phyloP scores from a whole-genome alignment of 2,113 vertebrate species.

The Mormoops blainvillei region DNA sequence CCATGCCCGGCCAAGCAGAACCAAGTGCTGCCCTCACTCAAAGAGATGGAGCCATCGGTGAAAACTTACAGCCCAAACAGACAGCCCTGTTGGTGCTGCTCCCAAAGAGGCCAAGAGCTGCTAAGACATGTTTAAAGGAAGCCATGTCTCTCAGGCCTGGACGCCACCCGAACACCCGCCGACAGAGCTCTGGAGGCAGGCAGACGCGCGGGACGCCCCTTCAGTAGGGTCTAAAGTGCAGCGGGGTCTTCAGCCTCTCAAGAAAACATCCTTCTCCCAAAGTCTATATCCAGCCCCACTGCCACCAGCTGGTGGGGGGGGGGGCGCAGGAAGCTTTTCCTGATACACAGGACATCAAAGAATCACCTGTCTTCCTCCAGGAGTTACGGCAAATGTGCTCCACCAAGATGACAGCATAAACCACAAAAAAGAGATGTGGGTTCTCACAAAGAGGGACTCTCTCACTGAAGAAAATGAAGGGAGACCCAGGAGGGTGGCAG shows the following conservation, averaged over 20 bases:
- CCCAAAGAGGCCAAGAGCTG: accelerated
- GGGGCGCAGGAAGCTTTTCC: not conserved
- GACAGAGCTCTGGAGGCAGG: not conserved
- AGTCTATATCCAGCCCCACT: accelerated
- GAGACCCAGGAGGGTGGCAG: not conserved
- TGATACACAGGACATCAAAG: not conserved
- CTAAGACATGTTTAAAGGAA: not conserved
- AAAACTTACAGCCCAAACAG: not conserved
- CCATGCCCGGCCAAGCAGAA: accelerated
- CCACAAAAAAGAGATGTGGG: not conserved
- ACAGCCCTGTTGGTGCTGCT: accelerated
- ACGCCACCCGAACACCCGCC: not conserved
- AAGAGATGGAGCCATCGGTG: not conserved
- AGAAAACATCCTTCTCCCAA: not conserved
- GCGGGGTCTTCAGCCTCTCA: not conserved
- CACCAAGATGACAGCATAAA: not conserved
- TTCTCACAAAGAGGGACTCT: not conserved
- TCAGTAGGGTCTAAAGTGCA: no score
- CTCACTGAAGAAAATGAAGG: accelerated
- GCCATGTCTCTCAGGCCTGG: not conserved
- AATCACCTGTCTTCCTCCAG: not conserved
- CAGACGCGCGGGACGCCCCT: not conserved
- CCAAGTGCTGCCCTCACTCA: no score
- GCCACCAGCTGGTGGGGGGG: accelerated
- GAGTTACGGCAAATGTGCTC: no score